Evolutionary conservation across 2,797 vertebrate species (phyloP), one percentile per base, ranked within the genome.

Genomic region (Cygnus olor): DNA sequence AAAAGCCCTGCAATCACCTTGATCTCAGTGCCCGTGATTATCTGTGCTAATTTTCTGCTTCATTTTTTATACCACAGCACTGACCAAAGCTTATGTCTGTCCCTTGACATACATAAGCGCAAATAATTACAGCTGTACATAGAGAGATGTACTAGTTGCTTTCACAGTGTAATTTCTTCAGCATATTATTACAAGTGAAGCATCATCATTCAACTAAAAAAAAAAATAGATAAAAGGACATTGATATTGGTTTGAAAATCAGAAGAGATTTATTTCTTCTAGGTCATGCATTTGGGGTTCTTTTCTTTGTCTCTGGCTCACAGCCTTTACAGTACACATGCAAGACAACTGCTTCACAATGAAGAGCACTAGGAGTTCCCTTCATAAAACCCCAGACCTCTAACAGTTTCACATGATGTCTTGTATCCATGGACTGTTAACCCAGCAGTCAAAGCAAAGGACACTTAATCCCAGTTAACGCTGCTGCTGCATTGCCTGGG

Each of bases 1-100:
- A 81, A 93, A 24, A 85, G 45, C 28, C 22, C 45, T 64, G 32
- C 65, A 87, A 60, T 85, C 82, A 88, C 90, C 71, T 91, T 94
- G 34, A 78, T 93, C 65, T 71, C 83, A 64, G 60, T 45, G 56
- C 9, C 47, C 68, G 22, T 81, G 69, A 71, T 88, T 80, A 69
- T 25, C 27, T 30, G 34, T 36, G 47, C 40, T 91, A 80, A 92
- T 86, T 95, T 85, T 85, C 51, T 94, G 51, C 42, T 81, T 81
- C 0, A 0, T 36, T 20, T 86, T 85, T 90, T 88, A 28, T 44
- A 86, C 24, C 0, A 0, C 30, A 70, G 58, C 44, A 80, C 42
- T 64, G 73, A 70, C 71, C 71, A 90, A 80, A 73, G 71, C 34
- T 91, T 76, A 11, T 16, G 24, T 51, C 27, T 70, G 6, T 51